These are phyloP conservation scores for Pristiophorus japonicus DNA, from an alignment of 2,113 vertebrate species.

Conservation along the genomic window DNA sequence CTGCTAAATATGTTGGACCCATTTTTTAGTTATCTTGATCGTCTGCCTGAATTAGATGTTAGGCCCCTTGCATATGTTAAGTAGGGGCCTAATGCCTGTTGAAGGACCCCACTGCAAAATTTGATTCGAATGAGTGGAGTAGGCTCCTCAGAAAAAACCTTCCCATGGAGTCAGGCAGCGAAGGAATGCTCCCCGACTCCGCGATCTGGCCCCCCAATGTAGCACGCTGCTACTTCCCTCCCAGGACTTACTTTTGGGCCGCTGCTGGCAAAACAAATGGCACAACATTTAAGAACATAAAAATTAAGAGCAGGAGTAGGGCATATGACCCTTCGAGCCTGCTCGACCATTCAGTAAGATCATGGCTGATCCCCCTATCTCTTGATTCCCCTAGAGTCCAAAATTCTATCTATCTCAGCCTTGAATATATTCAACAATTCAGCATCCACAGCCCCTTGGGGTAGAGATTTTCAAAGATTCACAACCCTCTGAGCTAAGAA, in stretches of 20 bases:
- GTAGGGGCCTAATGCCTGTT: not conserved
- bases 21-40: not conserved
- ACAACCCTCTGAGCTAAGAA: too few relatives aligned
- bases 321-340: too few relatives aligned
- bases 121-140: not conserved
- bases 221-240: not conserved
- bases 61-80: not conserved
- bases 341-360: too few relatives aligned
- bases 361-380: too few relatives aligned
- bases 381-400: too few relatives aligned
- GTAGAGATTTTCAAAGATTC: too few relatives aligned
- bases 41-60: not conserved
- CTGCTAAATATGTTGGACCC: not conserved
- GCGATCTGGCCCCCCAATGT: not conserved
- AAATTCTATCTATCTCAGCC: too few relatives aligned
- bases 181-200: not conserved
- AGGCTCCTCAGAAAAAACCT: not conserved
- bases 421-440: too few relatives aligned
- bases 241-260: not conserved
- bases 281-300: too few relatives aligned
- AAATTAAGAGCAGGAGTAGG: too few relatives aligned
- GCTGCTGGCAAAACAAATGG: not conserved
- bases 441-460: too few relatives aligned
- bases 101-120: not conserved
- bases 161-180: not conserved